Base-by-base conservation (phyloP, 2,797 vertebrate genomes). In the Cryptoprocta ferox region DNA sequence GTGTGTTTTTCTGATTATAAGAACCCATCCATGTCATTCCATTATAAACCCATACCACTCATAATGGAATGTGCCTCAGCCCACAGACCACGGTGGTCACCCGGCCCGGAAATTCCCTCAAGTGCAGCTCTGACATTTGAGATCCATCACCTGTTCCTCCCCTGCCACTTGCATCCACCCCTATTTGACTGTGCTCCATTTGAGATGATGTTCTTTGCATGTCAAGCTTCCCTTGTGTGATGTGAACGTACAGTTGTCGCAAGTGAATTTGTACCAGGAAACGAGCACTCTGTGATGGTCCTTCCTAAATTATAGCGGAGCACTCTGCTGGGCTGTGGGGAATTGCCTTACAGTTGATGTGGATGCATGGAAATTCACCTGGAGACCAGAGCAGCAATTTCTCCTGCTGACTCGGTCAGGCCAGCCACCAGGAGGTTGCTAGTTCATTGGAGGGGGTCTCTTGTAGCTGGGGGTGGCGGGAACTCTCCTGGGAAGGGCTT, bases 1-100 rank as follows among this genome's bases (percentile, higher is more conserved):
- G 99, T 99, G 99, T 98, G 98, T 98, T 99, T 98, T 99, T 98
- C 98, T 99, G 98, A 98, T 99, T 99, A 98, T 99, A 99, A 98
- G 97, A 98, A 97, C 89, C 98, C 98, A 99, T 98, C 97, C 98
- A 99, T 98, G 98, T 98, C 98, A 99, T 99, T 99, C 98, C 99
- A 99, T 99, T 99, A 98, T 98, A 99, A 99, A 95, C 79, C 96
- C 98, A 98, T 97, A 97, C 39, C 98, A 98, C 98, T 98, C 98
- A 99, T 99, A 99, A 99, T 99, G 99, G 98, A 99, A 99, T 99
- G 98, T 97, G 97, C 98, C 98, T 98, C 97, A 97, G 98, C 96
- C 98, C 78, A 0, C 97, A 97, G 96, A 95, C 98, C 81, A 24
- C 61, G 92, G 97, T 92, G 96, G 97, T 97, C 93, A 91, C 95